Evolutionary conservation across 2,797 vertebrate species (phyloP).

Genomic region (Trachurus trachurus): DNA sequence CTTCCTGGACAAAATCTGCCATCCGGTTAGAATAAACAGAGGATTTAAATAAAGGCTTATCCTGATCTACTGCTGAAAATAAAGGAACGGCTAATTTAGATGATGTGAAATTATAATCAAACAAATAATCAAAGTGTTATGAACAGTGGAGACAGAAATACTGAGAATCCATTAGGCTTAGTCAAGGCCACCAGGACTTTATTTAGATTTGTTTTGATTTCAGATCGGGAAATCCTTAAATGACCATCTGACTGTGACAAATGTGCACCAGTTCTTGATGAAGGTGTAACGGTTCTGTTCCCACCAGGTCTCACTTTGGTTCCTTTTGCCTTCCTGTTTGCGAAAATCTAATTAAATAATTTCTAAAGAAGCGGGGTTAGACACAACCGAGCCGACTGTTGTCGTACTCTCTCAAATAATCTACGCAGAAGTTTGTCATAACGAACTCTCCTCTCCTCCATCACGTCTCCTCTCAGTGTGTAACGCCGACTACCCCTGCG

Average conservation of each 20-base stretch:
- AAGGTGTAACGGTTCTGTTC: not conserved
- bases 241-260: not conserved
- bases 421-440: not conserved
- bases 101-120: conserved; percentile 24
- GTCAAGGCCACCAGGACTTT: not conserved
- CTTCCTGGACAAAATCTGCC: not conserved
- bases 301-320: not conserved
- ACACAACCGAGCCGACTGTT: no score
- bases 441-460: not conserved
- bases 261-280: not conserved
- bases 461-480: conserved; percentile 86
- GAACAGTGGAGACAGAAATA: not conserved
- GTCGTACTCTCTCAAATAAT: not conserved
- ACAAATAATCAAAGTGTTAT: not conserved
- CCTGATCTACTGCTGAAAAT: not conserved
- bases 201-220: not conserved
- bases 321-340: no score
- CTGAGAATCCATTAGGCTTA: not conserved
- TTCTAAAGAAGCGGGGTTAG: no score
- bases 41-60: no score
- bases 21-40: not conserved
- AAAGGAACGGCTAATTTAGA: not conserved
- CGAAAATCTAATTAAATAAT: no score
- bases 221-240: not conserved
- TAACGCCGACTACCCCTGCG: conserved; percentile 94